phyloP scores from a whole-genome alignment of 2,113 vertebrate genomes.

The Galbula dea region DNA sequence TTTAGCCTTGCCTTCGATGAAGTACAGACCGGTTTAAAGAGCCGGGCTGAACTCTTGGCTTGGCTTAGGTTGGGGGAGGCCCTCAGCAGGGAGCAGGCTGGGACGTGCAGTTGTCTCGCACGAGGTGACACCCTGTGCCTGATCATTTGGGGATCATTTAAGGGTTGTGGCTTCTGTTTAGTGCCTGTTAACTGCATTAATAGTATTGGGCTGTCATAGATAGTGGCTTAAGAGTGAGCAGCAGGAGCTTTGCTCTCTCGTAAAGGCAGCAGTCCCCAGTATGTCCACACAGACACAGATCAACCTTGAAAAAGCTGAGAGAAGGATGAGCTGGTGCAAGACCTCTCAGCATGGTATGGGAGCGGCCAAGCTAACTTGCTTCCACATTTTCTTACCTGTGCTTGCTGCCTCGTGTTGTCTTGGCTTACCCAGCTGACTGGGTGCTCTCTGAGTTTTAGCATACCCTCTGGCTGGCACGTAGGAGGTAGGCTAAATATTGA shows the following conservation, averaged over 20 bases:
- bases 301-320: background rate
- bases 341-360: background rate
- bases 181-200: fast-evolving
- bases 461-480: background rate
- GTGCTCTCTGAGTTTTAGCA: background rate
- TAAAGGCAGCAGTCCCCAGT: background rate
- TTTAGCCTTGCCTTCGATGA: fast-evolving
- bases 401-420: fast-evolving
- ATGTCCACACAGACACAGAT: fast-evolving
- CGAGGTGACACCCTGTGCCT: background rate
- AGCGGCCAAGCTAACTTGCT: background rate
- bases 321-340: background rate
- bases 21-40: fast-evolving
- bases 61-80: background rate
- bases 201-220: background rate
- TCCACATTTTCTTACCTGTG: fast-evolving
- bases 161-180: no score
- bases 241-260: background rate
- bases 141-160: no score
- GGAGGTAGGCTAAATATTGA: background rate
- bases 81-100: background rate
- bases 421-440: background rate
- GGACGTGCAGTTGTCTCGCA: fast-evolving
- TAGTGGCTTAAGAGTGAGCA: background rate
- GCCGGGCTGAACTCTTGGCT: background rate